Conservation (phyloP, 2,113 vertebrate genomes). For the Ivindomyrus marchei region DNA sequence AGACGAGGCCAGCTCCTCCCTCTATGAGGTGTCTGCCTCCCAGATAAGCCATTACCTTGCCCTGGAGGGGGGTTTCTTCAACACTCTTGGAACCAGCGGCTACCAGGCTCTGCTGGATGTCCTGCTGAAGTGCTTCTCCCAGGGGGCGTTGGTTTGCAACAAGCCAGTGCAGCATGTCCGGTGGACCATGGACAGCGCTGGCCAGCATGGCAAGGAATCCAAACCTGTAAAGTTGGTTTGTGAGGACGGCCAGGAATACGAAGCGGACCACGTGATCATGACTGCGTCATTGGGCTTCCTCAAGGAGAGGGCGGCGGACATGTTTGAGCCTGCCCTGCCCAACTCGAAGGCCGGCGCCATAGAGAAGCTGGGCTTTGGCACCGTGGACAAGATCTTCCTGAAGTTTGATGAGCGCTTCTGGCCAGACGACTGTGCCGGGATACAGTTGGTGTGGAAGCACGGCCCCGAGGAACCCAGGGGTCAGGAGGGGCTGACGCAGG, state of each 20-base stretch:
- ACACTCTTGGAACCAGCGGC: conserved; percentile 41
- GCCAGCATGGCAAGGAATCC: background rate
- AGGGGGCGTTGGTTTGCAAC: conserved; percentile 26
- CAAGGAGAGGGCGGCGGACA: conserved; percentile 32
- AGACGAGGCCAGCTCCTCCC: conserved; percentile 45
- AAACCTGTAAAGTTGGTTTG: conserved; percentile 35
- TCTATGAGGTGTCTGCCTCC: conserved; percentile 46
- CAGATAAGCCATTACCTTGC: conserved; percentile 37
- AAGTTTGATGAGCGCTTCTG: conserved; percentile 44
- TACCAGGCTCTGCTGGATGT: conserved; percentile 42
- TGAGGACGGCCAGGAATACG: conserved; percentile 34
- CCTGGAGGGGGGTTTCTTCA: conserved; percentile 43
- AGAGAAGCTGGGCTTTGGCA: conserved; percentile 42
- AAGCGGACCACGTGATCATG: conserved; percentile 44
- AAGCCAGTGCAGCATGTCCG: conserved; percentile 31
- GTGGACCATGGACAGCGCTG: conserved; percentile 24
- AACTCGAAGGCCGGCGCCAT: conserved; percentile 39
- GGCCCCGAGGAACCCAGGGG: conserved; percentile 39
- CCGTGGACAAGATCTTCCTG: conserved; percentile 49
- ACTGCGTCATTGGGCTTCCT: conserved; percentile 41
- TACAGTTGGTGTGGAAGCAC: conserved; percentile 45
- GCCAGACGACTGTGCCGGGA: conserved; percentile 46
- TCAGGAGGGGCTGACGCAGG: conserved; percentile 21
- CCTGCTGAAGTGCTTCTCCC: conserved; percentile 34
- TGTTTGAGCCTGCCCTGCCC: conserved; percentile 45